Percentiles rank a stretch among this genome's conserved stretches.
These are phyloP conservation scores for Aphelinus certus DNA, from an alignment of 1,140 invertebrate genomes.

Conservation along the genomic window DNA sequence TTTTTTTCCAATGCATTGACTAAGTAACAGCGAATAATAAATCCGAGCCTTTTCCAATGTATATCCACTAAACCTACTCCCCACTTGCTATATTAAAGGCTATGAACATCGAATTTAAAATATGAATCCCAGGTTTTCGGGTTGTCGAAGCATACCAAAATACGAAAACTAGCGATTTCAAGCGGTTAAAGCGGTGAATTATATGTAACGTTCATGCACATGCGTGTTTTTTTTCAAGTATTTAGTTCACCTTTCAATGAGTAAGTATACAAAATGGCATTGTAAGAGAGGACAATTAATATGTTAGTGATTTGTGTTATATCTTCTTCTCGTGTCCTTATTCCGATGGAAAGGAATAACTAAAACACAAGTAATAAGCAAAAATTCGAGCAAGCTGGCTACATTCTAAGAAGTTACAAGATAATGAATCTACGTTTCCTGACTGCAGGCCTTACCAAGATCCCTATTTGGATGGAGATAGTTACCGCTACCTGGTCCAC, in stretches of 20 bases:
- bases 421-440: slow-evolving; percentile 25
- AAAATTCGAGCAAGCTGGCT: slow-evolving; percentile 47
- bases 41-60: no score
- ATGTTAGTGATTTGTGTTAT: no score
- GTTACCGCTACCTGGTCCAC: slow-evolving; percentile 66
- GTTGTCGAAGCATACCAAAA: slow-evolving; percentile 39
- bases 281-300: no score
- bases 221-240: neutral
- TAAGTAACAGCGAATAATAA: no score
- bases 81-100: neutral
- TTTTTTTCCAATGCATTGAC: no score
- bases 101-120: neutral
- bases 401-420: slow-evolving; percentile 40
- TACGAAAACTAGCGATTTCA: neutral
- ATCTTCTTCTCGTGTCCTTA: no score
- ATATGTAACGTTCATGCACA: neutral
- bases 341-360: no score
- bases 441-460: slow-evolving; percentile 62
- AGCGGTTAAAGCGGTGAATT: slow-evolving; percentile 6
- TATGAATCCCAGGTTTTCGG: slow-evolving; percentile 24
- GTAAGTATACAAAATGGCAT: no score
- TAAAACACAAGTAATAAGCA: slow-evolving; percentile 28
- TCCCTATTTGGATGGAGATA: slow-evolving; percentile 67
- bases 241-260: neutral
- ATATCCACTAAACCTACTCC: no score